Evolutionary conservation across 2,797 vertebrate species (phyloP), one percentile per base, ranked within the genome.

Genomic region (Eulemur albifrons): DNA sequence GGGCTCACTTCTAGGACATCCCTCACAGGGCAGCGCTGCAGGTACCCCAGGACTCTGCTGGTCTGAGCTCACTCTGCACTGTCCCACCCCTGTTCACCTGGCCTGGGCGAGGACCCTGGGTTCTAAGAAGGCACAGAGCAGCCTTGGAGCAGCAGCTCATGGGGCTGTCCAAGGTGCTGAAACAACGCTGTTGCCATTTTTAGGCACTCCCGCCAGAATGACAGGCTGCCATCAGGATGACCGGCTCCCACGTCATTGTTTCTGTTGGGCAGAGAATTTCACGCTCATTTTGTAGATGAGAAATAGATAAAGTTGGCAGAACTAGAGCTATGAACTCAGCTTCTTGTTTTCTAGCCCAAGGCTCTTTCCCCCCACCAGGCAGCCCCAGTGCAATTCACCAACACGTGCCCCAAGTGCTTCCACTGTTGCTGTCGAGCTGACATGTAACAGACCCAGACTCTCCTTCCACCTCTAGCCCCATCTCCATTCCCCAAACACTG

Each of bases 141-240:
- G 45, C 14, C 7, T 21, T 0, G 2, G 27, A 2, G 48, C 1
- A n/a, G n/a, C 8, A 10, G 4, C 4, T 5, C 0, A 0, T 1
- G 83, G 25, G 0, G 9, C 90, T 97, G 95, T 96, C 97, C 94
- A 4, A 23, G 54, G 97, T 97, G 15, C 96, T 89, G 94, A 89
- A 83, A 88, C 30, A 0, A 17, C 0, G 3, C 5, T 11, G 0
- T 7, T 6, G 8, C 15, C 48, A 5, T 0, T 25, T 54, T n/a
- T 10, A 63, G 76, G 30, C 30, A 21, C n/a, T 75, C 2, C 14
- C 69, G 15, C 20, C 69, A 12, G 12, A 48, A 82, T 18, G 54
- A 88, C 30, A 14, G 21, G 48, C 23, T 38, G 43, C 43, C 43
- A 18, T 25, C 69, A 12, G 12, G 40, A 82, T 18, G 54, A 88